Evolutionary conservation across 2,797 vertebrate genomes (phyloP).

Genomic region (Spea hammondii): DNA sequence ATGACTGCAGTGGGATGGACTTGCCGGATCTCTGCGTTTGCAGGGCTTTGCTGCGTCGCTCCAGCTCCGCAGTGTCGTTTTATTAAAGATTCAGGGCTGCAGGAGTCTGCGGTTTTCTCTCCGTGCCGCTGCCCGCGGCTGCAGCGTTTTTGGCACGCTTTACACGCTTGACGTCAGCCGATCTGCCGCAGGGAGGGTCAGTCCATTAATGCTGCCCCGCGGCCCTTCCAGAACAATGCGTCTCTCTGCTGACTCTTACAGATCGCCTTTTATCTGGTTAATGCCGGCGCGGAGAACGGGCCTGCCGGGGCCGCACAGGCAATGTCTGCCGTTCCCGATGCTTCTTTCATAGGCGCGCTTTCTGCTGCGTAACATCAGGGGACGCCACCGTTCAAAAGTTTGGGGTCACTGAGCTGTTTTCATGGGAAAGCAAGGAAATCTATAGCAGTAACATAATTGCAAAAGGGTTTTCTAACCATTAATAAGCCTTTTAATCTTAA

Average conservation of each 20-base stretch:
- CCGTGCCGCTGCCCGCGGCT: constrained; percentile 50
- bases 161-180: constrained; percentile 61
- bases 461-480: too few species aligned
- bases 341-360: constrained; percentile 4
- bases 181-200: constrained; percentile 68
- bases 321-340: constrained; percentile 5
- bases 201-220: constrained; percentile 71
- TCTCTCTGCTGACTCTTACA: constrained; percentile 70
- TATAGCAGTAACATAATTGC: too few species aligned
- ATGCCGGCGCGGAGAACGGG: constrained; percentile 54
- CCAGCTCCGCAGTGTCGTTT: constrained; percentile 19
- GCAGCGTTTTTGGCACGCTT: constrained; percentile 59
- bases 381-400: too few species aligned
- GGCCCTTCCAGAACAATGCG: constrained; percentile 73
- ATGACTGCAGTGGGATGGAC: neutral
- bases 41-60: neutral
- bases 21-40: neutral
- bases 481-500: too few species aligned
- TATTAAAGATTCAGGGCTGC: constrained; percentile 34
- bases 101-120: constrained; percentile 51
- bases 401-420: too few species aligned
- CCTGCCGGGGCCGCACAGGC: neutral
- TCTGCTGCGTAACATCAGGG: neutral
- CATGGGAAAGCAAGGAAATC: too few species aligned
- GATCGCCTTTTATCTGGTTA: constrained; percentile 68